Conservation (phyloP, 1,140 invertebrate genomes). For the Hypsibius dujardini region DNA sequence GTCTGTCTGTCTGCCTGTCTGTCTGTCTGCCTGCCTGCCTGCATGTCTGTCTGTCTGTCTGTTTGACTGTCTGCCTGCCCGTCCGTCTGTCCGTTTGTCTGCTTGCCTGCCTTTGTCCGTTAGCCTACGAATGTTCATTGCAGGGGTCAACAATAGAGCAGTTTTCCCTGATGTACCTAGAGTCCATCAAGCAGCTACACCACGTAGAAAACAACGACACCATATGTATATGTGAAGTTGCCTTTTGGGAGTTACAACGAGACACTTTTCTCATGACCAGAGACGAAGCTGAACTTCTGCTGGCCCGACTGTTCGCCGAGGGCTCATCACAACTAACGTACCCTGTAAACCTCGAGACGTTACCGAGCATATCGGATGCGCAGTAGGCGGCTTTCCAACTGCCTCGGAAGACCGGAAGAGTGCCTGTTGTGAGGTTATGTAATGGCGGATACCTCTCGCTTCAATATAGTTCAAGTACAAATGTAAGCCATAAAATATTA, state of each 20-base stretch:
- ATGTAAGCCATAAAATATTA: no score
- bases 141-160: neutral
- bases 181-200: neutral
- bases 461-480: no score
- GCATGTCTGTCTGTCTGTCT: no score
- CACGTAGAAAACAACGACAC: neutral
- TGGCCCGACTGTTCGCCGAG: neutral
- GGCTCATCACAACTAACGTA: no score
- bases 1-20: no score
- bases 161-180: slow-evolving; percentile 9
- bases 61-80: no score
- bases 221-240: neutral
- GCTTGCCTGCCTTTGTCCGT: no score
- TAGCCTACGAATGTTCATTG: no score
- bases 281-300: neutral
- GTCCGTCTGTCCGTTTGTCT: no score
- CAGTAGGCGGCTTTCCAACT: neutral
- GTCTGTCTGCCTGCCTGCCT: no score
- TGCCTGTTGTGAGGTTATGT: slow-evolving; percentile 3
- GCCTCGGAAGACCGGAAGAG: neutral
- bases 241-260: neutral
- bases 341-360: no score
- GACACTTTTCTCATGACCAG: neutral
- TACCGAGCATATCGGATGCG: no score
- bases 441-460: neutral